Evolutionary conservation across 2,113 vertebrate species (phyloP), one percentile per base, ranked within the genome.

Genomic region (Guaruba guarouba): DNA sequence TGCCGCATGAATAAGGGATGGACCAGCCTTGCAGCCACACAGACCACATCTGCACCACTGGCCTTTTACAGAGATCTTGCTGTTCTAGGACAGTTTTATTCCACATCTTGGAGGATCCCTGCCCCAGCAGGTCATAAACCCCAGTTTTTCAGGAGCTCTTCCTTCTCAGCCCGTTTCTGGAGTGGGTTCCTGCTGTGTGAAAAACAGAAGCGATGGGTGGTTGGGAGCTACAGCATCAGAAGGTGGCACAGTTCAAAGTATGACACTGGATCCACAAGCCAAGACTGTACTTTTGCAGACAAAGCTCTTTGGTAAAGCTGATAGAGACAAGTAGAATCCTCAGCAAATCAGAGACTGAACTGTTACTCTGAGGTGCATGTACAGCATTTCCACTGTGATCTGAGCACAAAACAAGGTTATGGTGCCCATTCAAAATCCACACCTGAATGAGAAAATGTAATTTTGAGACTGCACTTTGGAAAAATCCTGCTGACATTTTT

Each of bases 401-500:
- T 82, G 37, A 85, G n/a, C 28, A 77, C 49, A 70, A 91, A 91
- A 82, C 41, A 61, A 86, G 6, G 25, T 74, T 67, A 70, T 33
- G 44, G 31, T 84, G 51, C 23, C 61, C 59, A 35, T 87, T 93
- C 41, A 91, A 92, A 95, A 90, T 49, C 74, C 54, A 86, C 63
- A 95, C 46, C 37, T 83, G 84, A 82, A 59, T 43, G 63, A 93
- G 70, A 92, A 90, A 88, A 95, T 25, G 13, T 69, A 62, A 62
- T 93, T 90, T 88, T 74, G 78, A 85, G 67, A 54, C 25, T 46
- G 28, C 59, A 51, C 10, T 2, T 7, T 13, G 41, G 82, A 91
- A 93, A 95, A 88, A 57, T 85, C 82, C 44, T 17, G 43, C 67
- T 85, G 84, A 80, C 75, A 67, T 82, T 90, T 94, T 91, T 95